phyloP scores from a whole-genome alignment of 2,113 vertebrate species.

The Maccullochella peelii region DNA sequence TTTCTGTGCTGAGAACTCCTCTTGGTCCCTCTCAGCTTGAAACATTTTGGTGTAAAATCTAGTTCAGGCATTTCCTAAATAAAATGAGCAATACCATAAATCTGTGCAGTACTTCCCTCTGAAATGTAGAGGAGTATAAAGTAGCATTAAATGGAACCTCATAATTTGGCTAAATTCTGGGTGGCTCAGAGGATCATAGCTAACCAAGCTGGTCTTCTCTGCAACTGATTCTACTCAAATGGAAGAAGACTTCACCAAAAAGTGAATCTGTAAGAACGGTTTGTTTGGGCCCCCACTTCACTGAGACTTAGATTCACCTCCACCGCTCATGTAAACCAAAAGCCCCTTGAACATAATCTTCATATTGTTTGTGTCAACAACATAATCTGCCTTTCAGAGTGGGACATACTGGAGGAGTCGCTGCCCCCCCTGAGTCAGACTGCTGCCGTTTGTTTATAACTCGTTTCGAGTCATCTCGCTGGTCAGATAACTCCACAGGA shows the following conservation, averaged over 20 bases:
- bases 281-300: no score
- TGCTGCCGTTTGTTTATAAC: background rate
- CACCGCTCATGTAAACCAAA: background rate
- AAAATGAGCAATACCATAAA: no score
- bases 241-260: no score
- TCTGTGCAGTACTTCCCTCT: background rate
- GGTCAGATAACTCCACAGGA: background rate
- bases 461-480: background rate
- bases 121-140: background rate
- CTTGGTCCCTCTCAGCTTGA: background rate
- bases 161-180: no score
- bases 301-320: background rate
- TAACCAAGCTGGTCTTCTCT: no score
- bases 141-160: background rate
- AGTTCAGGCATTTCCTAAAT: background rate
- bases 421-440: background rate
- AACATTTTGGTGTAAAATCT: background rate
- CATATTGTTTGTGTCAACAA: background rate
- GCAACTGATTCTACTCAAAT: no score
- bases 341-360: background rate
- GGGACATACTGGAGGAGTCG: background rate
- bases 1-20: background rate
- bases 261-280: no score
- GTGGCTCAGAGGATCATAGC: no score
- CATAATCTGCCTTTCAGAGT: background rate